These are phyloP conservation scores for Drusus annulatus DNA, from an alignment of 1,140 invertebrate species.

Conservation along the genomic window DNA sequence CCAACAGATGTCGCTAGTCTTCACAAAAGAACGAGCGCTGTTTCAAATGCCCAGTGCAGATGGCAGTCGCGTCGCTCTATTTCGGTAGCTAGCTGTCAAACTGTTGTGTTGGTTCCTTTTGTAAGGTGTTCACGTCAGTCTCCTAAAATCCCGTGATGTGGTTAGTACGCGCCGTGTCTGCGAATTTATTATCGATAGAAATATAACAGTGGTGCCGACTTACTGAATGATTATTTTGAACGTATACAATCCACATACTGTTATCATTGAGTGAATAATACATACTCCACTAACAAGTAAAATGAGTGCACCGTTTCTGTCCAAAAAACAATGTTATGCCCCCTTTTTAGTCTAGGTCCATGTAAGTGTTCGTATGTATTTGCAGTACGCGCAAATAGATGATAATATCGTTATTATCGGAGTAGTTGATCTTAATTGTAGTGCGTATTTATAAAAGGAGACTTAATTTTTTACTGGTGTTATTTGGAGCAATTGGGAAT, in stretches of 20 bases:
- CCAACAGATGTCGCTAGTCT: neutral
- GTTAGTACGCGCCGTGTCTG: neutral
- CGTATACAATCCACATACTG: neutral
- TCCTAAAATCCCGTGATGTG: neutral
- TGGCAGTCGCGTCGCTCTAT: neutral
- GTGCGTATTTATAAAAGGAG: no score
- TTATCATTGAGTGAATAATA: conserved; percentile 1
- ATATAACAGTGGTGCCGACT: neutral
- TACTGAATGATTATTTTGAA: neutral
- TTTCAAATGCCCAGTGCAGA: neutral
- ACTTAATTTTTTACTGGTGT: no score
- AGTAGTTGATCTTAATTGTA: neutral
- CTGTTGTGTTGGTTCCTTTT: neutral
- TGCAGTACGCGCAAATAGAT: conserved; percentile 3
- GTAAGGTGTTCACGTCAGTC: neutral
- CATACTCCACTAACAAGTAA: neutral
- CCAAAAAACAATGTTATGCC: neutral
- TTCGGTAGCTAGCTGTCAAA: conserved; percentile 13
- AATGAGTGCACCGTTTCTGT: neutral
- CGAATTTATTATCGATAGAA: neutral
- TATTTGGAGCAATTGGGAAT: no score
- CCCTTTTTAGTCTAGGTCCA: conserved; percentile 7
- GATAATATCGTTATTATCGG: neutral
- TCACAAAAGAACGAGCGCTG: neutral
- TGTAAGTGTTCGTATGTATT: conserved; percentile 9